Evolutionary conservation across 2,797 vertebrate species (phyloP), one percentile per base, ranked within the genome.

Genomic region (Malacoctenus gilli): DNA sequence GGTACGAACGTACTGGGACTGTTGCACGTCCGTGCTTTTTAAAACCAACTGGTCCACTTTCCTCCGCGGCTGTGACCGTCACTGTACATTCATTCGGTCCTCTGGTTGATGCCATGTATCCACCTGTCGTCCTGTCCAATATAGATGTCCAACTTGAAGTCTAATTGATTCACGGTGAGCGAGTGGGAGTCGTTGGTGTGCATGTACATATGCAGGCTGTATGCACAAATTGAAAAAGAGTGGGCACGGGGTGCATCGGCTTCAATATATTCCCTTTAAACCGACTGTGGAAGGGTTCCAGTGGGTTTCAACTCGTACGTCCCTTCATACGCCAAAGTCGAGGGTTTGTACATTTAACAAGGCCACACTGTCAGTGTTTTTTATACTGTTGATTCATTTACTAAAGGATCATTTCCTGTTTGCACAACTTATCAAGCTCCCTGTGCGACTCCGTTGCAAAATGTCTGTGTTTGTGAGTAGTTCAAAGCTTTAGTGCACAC

Each of bases 251-350:
- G 67, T 73, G 54, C 60, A 61, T 42, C 73, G 52, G 41, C 39
- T 61, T 32, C 19, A 14, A 59, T 48, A 67, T 46, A 66, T 57
- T 87, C 76, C 77, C 83, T 88, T 84, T 86, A 84, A 85, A 74
- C 79, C 44, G 72, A 51, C 53, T 57, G 63, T 70, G 43, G 60
- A 80, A 43, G 38, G 62, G 51, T 37, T 67, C 50, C 39, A 12
- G 22, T 67, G n/a, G n/a, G 13, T 28, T 55, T 18, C 44, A 65
- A 57, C 42, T 23, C 36, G 72, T 47, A 56, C 49, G 40, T 25
- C 36, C 41, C 35, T 56, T 42, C 25, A 36, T 59, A 51, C 72
- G 67, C 43, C 37, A 48, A 59, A 71, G 53, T 23, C 31, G 20
- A 62, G 28, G n/a, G 22, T 58, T 40, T 56, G 52, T 72, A 48